A percentile compares a stretch with the other conserved stretches of the same genome.
phyloP scores from a whole-genome alignment of 2,113 vertebrate genomes.

The Sapayoa aenigma region DNA sequence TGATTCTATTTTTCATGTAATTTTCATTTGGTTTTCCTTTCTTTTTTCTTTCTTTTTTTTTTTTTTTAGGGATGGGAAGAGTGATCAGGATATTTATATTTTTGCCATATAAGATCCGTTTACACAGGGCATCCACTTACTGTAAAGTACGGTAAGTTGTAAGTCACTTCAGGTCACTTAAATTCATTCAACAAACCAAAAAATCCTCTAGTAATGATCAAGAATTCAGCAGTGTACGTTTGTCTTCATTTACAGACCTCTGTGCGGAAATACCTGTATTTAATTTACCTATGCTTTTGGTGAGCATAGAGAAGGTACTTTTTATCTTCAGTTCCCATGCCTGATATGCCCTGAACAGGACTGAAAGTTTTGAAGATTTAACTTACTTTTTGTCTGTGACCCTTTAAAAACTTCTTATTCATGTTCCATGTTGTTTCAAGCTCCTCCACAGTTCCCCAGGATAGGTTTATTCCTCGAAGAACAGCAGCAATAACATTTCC shows the following conservation, averaged over 20 bases:
- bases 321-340: not conserved
- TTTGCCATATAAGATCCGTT: not conserved
- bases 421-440: not conserved
- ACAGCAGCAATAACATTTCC: not conserved
- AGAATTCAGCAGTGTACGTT: not conserved
- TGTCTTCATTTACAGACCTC: not conserved
- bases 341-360: not conserved
- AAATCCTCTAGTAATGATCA: not conserved
- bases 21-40: not conserved
- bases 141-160: not conserved
- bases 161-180: not conserved
- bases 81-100: not conserved
- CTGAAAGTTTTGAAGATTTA: not conserved
- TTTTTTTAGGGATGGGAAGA: not conserved
- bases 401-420: not conserved
- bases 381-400: not conserved
- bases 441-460: not conserved
- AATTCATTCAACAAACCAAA: not conserved
- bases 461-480: not conserved
- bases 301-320: not conserved
- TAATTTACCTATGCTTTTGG: not conserved
- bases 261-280: not conserved
- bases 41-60: too few species aligned
- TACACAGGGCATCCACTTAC: not conserved
- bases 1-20: not conserved